Evolutionary conservation across 2,113 vertebrate genomes (phyloP), one percentile per base, ranked within the genome.

Genomic region (Triplophysa rosa): DNA sequence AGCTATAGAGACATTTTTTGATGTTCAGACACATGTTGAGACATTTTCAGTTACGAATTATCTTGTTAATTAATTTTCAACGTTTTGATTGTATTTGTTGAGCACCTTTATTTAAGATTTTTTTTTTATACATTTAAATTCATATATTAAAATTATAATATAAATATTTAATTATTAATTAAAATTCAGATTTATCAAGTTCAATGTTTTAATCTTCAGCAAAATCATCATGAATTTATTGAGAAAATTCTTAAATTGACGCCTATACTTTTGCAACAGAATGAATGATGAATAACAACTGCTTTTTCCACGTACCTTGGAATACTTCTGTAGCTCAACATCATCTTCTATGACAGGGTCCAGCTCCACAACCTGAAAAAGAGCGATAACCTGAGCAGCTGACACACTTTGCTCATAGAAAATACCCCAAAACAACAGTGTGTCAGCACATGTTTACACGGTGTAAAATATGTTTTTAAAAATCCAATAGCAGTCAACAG

Each of bases 261-360:
- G 10, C 1, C 40, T 45, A 45, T 45, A 11, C 8, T 45, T 45
- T 45, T 12, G 42, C 8, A 12, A 11, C 9, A 12, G 17, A 71
- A 71, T 58, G 26, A 40, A 16, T 40, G 19, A 72, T 58, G 29
- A 59, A 59, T 40, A 16, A n/a, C 58, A 19, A 67, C 37, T 40
- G 33, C 37, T 26, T 16, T 13, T 42, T 67, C 12, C 37, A 63
- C 3, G 45, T 89, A 99, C 97, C 94, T 98, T 98, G 0, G 96
- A 98, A 82, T 94, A 98, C 61, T 95, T 98, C 89, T 97, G 97
- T 66, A 98, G 92, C 79, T 98, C 95, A 0, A 84, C 92, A 69
- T 98, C 95, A 5, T 96, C 94, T 64, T 91, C 94, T 59, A 97
- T 96, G 68, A 95, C 91, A 0, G 94, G 93, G 83, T 98, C 93